phyloP scores from a whole-genome alignment of 2,888 invertebrate genomes.

The Anthophora plumipes region DNA sequence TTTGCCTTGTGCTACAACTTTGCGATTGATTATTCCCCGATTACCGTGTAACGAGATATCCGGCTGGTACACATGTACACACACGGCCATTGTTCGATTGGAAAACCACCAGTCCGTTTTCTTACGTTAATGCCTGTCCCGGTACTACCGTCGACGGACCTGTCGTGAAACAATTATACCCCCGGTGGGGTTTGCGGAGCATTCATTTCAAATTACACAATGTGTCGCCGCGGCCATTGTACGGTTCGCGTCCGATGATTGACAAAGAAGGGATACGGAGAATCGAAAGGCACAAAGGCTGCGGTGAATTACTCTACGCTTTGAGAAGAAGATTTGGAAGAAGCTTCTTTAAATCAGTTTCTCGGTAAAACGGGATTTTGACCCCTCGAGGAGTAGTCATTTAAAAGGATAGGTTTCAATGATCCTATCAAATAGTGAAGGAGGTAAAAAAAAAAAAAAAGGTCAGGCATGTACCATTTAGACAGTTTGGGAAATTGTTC shows the following conservation, averaged over 20 bases:
- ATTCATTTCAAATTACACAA: constrained; percentile 71
- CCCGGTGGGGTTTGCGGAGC: constrained; percentile 10
- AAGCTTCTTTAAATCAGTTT: constrained; percentile 27
- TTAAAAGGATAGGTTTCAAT: background rate
- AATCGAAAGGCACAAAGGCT: constrained; percentile 53
- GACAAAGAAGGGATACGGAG: constrained; percentile 68
- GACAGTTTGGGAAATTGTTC: background rate
- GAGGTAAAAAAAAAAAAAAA: too few species aligned
- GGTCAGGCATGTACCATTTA: too few species aligned
- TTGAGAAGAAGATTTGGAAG: background rate
- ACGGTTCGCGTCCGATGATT: constrained; percentile 47
- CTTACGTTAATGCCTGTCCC: constrained; percentile 33
- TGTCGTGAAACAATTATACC: constrained; percentile 61
- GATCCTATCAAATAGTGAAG: too few species aligned
- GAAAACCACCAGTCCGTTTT: constrained; percentile 27
- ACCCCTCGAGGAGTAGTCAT: background rate
- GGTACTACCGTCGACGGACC: constrained; percentile 9
- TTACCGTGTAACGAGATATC: constrained; percentile 80
- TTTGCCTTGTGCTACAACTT: constrained; percentile 76
- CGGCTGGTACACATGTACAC: constrained; percentile 27
- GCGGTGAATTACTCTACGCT: background rate
- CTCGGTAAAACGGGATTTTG: constrained; percentile 17
- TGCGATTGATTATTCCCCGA: constrained; percentile 78
- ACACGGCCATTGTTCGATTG: constrained; percentile 43
- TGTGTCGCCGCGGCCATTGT: constrained; percentile 67